Conservation (phyloP, 2,797 vertebrate species). For the Merluccius polli region DNA sequence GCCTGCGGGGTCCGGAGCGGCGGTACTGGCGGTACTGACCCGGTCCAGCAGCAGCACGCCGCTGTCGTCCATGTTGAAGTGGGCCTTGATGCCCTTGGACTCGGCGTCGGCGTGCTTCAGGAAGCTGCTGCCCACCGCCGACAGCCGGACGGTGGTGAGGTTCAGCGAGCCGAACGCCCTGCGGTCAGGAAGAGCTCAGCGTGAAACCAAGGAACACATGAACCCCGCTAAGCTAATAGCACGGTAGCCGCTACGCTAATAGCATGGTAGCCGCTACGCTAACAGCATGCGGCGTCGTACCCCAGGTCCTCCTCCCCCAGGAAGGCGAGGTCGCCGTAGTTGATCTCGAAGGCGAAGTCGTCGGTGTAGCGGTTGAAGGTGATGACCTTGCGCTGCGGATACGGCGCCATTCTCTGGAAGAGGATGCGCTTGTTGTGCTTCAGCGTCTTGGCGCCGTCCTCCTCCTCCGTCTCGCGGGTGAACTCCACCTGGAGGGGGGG, state of each 20-base stretch:
- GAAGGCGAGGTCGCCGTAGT: constrained; percentile 92
- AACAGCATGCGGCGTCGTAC: no score
- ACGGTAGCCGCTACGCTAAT: no score
- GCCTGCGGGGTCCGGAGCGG: no score
- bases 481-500: constrained; percentile 89
- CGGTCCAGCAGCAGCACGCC: constrained; percentile 87
- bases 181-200: no score
- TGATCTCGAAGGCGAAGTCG: constrained; percentile 89
- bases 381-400: constrained; percentile 97
- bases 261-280: no score
- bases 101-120: constrained; percentile 85
- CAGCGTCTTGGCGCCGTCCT: constrained; percentile 77
- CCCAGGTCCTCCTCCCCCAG: constrained; percentile 79
- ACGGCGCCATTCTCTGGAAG: constrained; percentile 94
- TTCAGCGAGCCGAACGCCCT: constrained; percentile 92
- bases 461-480: constrained; percentile 87
- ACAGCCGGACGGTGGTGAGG: constrained; percentile 88
- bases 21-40: no score
- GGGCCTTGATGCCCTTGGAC: constrained; percentile 97
- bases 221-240: no score
- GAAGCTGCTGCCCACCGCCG: constrained; percentile 89
- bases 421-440: constrained; percentile 94
- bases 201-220: no score
- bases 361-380: constrained; percentile 95
- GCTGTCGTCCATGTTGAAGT: constrained; percentile 99